Evolutionary conservation across 2,797 vertebrate species (phyloP).

Genomic region (Anguilla obscura): DNA sequence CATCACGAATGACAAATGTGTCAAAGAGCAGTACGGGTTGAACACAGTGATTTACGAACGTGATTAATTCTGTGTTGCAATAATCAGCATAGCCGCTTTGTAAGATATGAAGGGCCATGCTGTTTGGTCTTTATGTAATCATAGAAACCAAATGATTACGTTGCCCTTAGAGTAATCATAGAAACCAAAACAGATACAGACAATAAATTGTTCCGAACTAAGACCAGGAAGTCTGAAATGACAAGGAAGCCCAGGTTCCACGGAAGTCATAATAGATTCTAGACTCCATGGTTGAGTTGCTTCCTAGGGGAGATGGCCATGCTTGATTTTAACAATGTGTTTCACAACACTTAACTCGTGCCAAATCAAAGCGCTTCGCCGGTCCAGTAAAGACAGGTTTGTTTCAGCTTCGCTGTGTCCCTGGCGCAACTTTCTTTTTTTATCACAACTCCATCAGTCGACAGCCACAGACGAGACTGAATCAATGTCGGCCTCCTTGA

Average conservation of each 20-base stretch:
- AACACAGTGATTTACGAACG: conserved; percentile 3
- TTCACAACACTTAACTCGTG: not conserved
- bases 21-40: conserved; percentile 2
- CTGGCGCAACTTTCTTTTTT: not conserved
- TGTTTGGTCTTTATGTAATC: not conserved
- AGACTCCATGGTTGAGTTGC: not conserved
- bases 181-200: not conserved
- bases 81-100: not conserved
- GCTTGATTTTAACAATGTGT: conserved; percentile 4
- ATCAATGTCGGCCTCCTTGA: not conserved
- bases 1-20: conserved; percentile 1
- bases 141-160: not conserved
- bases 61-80: conserved; percentile 7
- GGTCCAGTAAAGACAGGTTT: not conserved
- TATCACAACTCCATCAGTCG: not conserved
- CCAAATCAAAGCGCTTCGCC: not conserved
- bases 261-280: not conserved
- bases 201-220: not conserved
- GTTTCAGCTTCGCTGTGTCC: too few relatives aligned
- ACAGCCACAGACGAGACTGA: not conserved
- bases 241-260: not conserved
- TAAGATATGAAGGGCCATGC: not conserved
- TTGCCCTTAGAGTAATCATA: not conserved
- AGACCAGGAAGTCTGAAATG: not conserved
- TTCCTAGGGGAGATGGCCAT: not conserved